Percentiles rank a stretch among this genome's conserved stretches.
Evolutionary conservation across 2,888 invertebrate species (phyloP).

Genomic region (Elaeidobius kamerunicus): DNA sequence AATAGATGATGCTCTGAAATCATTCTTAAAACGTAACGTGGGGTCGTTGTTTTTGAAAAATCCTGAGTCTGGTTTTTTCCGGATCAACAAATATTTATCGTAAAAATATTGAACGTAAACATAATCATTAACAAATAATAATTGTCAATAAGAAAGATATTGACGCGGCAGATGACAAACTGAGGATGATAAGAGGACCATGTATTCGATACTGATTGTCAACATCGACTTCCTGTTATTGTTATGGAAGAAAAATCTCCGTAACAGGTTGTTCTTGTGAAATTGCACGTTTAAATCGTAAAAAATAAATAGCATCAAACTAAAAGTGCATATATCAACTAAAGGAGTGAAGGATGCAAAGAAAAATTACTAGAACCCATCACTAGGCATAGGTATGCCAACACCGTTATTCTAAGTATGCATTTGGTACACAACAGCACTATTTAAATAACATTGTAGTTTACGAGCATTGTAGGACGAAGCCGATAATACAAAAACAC

Average conservation of each 20-base stretch:
- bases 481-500: conserved; percentile 9
- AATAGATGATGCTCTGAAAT: background rate
- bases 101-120: conserved; percentile 5
- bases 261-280: conserved; percentile 11
- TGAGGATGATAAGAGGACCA: conserved; percentile 3
- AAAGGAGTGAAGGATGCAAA: too few species aligned
- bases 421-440: background rate
- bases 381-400: background rate
- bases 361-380: background rate
- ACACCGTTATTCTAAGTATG: conserved; percentile 1
- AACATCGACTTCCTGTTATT: conserved; percentile 22
- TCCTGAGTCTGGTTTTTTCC: background rate
- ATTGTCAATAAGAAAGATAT: conserved; percentile 12
- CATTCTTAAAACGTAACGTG: background rate
- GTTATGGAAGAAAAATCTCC: conserved; percentile 7
- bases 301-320: background rate
- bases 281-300: conserved; percentile 5
- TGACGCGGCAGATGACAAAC: conserved; percentile 9
- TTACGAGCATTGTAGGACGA: conserved; percentile 4
- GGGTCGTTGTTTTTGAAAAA: conserved; percentile 1
- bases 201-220: conserved; percentile 17
- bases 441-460: conserved; percentile 10
- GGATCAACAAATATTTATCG: conserved; percentile 11
- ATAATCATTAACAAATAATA: conserved; percentile 9
- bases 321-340: too few species aligned